Percentiles rank a stretch among this genome's conserved stretches.
These are phyloP conservation scores for Cotesia vestalis DNA, from an alignment of 1,140 invertebrate genomes.

Conservation along the genomic window DNA sequence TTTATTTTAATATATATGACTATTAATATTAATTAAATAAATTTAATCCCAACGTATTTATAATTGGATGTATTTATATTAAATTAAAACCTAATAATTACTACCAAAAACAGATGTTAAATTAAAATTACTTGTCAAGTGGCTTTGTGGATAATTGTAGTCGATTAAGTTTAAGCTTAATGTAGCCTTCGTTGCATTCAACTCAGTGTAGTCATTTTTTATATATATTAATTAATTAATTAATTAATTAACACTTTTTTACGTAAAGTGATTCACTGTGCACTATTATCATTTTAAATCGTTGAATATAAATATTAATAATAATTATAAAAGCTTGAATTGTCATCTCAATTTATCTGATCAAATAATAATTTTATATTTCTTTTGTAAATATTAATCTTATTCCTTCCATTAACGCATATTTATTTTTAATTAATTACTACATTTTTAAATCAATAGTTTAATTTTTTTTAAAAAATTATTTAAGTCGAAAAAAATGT, in stretches of 20 bases:
- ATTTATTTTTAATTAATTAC: conserved; percentile 54
- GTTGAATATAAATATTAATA: too few relatives aligned
- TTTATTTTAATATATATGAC: neutral
- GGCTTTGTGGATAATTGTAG: neutral
- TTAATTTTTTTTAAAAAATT: too few relatives aligned
- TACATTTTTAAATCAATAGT: neutral
- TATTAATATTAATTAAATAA: neutral
- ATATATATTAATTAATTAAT: too few relatives aligned
- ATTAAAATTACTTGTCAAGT: neutral
- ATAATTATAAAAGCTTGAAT: too few relatives aligned
- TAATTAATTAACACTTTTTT: too few relatives aligned
- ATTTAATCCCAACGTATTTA: neutral
- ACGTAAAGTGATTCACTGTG: too few relatives aligned
- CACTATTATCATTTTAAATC: too few relatives aligned
- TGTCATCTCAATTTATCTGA: conserved; percentile 35
- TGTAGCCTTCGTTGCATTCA: too few relatives aligned
- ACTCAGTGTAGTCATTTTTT: too few relatives aligned
- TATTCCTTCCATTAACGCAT: conserved; percentile 55
- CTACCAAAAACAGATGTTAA: too few relatives aligned
- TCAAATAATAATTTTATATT: conserved; percentile 38
- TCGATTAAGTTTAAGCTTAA: too few relatives aligned
- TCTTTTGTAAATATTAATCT: conserved; percentile 59
- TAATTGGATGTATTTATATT: conserved; percentile 13
- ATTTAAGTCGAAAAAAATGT: too few relatives aligned
- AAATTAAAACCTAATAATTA: neutral